These are phyloP conservation scores for Anolis carolinensis DNA, from an alignment of 2,113 vertebrate genomes.

Conservation along the genomic window DNA sequence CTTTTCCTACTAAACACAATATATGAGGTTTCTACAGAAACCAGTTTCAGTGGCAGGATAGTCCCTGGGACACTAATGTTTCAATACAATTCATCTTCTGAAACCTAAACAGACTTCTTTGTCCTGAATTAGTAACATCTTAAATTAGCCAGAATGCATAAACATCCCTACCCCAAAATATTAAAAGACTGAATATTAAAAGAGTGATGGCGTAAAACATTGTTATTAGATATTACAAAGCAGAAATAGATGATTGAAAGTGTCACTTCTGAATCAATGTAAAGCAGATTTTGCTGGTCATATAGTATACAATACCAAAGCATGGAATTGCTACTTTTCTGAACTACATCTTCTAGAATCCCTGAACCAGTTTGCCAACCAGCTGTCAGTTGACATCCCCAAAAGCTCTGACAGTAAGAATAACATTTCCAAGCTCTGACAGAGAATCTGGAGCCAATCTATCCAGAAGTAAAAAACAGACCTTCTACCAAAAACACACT, in stretches of 20 bases:
- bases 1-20: neutral
- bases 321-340: no score
- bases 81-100: neutral
- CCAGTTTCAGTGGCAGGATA: neutral
- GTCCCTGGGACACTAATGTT: neutral
- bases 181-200: no score
- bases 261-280: no score
- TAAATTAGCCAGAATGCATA: neutral
- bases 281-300: conserved; percentile 14
- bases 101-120: neutral
- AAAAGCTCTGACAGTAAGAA: neutral
- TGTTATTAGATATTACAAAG: no score
- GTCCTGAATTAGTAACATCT: neutral
- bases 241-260: neutral
- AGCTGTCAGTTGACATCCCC: neutral
- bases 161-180: neutral
- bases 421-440: neutral
- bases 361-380: no score
- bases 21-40: neutral
- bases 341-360: no score
- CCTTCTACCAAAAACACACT: neutral
- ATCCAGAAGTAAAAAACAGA: neutral
- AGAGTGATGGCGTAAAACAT: no score
- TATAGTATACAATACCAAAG: neutral
- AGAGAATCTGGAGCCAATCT: neutral